Evolutionary conservation across 2,888 invertebrate species (phyloP).

Genomic region (Peribatodes rhomboidaria): DNA sequence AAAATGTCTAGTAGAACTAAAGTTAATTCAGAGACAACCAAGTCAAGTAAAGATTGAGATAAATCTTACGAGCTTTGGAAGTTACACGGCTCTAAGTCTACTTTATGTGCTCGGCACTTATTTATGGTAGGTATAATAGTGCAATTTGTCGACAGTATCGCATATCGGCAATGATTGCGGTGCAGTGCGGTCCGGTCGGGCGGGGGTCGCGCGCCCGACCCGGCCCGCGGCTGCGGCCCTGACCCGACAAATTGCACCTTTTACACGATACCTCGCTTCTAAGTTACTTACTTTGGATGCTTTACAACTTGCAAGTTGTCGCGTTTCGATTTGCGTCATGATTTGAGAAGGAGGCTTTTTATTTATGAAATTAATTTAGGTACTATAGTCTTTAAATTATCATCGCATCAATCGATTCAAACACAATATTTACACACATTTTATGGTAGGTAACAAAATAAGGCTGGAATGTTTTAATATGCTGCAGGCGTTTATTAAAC

Average conservation of each 20-base stretch:
- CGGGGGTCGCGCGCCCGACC: slow-evolving; percentile 34
- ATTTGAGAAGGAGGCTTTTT: no score
- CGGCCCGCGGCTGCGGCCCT: slow-evolving; percentile 26
- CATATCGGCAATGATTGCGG: slow-evolving; percentile 34
- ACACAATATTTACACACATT: background rate
- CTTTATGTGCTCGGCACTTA: background rate
- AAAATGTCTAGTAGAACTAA: background rate
- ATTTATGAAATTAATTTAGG: no score
- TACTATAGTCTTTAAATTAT: background rate
- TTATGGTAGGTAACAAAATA: background rate
- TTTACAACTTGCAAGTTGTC: background rate
- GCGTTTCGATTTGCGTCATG: background rate
- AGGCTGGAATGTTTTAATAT: background rate
- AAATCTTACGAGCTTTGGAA: background rate
- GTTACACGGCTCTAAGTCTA: background rate
- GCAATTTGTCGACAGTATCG: slow-evolving; percentile 39
- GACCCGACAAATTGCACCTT: slow-evolving; percentile 38
- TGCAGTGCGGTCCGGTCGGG: slow-evolving; percentile 48
- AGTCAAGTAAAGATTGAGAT: background rate
- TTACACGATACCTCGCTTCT: slow-evolving; percentile 35
- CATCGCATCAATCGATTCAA: background rate
- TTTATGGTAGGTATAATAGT: slow-evolving; percentile 16
- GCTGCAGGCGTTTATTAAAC: slow-evolving; percentile 22
- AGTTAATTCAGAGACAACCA: background rate
- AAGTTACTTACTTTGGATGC: slow-evolving; percentile 3